Percentiles rank a stretch among this genome's conserved stretches.
Conservation (phyloP, 2,888 invertebrate species). For the Troides oblongomaculatus region DNA sequence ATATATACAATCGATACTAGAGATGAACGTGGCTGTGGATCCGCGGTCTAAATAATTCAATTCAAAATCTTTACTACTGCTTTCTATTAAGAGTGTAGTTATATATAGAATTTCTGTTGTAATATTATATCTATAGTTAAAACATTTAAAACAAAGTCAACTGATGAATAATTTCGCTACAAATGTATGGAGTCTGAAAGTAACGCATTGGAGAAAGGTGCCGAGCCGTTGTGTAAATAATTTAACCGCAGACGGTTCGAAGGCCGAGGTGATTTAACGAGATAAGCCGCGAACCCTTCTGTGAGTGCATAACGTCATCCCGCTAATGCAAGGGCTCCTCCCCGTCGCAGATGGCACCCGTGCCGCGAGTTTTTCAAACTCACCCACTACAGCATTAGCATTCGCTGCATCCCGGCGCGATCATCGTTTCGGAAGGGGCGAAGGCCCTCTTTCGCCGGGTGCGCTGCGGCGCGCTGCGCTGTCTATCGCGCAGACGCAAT, state of each 20-base stretch:
- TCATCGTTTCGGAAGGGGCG: slow-evolving; percentile 76
- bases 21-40: too few species aligned
- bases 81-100: too few species aligned
- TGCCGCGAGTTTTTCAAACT: slow-evolving; percentile 68
- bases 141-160: too few species aligned
- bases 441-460: slow-evolving; percentile 67
- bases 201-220: slow-evolving; percentile 49
- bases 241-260: slow-evolving; percentile 50
- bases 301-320: slow-evolving; percentile 78
- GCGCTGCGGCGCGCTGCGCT: slow-evolving; percentile 54
- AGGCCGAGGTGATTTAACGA: slow-evolving; percentile 60
- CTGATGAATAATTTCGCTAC: too few species aligned
- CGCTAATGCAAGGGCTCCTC: slow-evolving; percentile 74
- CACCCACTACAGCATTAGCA: slow-evolving; percentile 53
- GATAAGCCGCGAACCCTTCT: slow-evolving; percentile 73
- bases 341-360: slow-evolving; percentile 75
- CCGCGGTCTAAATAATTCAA: too few species aligned
- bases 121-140: too few species aligned
- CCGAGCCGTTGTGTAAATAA: slow-evolving; percentile 57
- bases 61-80: too few species aligned
- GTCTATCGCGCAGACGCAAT: slow-evolving; percentile 72
- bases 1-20: too few species aligned
- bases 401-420: slow-evolving; percentile 74
- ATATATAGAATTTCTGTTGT: too few species aligned
- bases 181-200: not conserved